Evolutionary conservation across 2,888 invertebrate genomes (phyloP), one percentile per base, ranked within the genome.

Genomic region (Drosophila putrida): DNA sequence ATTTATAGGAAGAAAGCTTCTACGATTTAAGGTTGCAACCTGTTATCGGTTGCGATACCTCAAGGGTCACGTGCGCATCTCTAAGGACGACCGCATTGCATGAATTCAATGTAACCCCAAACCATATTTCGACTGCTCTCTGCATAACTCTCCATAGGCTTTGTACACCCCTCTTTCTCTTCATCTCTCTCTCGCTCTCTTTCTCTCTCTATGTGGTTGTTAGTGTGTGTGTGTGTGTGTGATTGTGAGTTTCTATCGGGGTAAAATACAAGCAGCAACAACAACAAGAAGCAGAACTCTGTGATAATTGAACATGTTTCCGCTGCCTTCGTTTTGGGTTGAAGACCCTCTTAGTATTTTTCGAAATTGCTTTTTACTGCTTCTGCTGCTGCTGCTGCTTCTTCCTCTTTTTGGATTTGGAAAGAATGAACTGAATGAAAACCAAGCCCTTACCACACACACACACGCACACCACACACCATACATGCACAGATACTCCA

Each of bases 231-330:
- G 0, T 67, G 6, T 59, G 13, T 55, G 15, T 35, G 33, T 39
- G 36, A 57, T 49, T 51, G 41, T 68, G 36, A 46, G 50, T 47
- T 35, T 69, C 62, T 55, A 78, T 71, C 63, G 70, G 86, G 83
- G 82, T 83, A 75, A 71, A 75, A 66, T 55, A 58, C 54, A 59
- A 53, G 46, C 60, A 57, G 43, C 57, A 53, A 47, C 63, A 70
- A 51, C 36, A 36, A 47, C 63, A 64, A 51, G n/a, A 36, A 38
- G 15, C 39, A 41, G 41, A 28, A 31, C 65, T 62, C 66, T 73
- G 65, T 44, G 78, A 80, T 83, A 88, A 83, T 88, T 83, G 86
- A 83, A 83, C 83, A 88, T 83, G 83, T 80, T 88, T 88, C 20
- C n/a, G 54, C 25, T 9, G 35, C 3, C 13, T 13, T n/a, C 31